phyloP scores from a whole-genome alignment of 1,140 invertebrate species.

The Trichomalopsis sarcophagae region DNA sequence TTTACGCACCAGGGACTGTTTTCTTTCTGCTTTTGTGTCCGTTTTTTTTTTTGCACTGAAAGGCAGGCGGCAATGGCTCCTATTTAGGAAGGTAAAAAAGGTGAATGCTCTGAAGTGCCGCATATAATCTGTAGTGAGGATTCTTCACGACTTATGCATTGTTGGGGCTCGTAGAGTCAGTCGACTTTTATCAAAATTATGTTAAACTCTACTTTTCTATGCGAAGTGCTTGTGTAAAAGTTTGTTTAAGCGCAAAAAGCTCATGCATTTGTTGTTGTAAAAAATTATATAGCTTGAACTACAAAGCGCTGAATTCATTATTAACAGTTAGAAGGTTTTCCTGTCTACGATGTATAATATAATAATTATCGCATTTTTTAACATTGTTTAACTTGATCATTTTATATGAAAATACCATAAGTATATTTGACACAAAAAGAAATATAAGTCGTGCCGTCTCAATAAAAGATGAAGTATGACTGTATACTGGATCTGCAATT shows the following conservation, averaged over 20 bases:
- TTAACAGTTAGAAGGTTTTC: constrained; percentile 13
- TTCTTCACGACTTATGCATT: not conserved
- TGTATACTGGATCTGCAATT: too few species aligned
- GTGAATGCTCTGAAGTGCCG: not conserved
- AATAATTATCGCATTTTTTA: not conserved
- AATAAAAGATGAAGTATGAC: too few species aligned
- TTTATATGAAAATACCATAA: too few species aligned
- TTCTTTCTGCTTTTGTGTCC: not conserved
- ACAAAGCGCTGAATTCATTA: constrained; percentile 14
- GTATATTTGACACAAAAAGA: too few species aligned
- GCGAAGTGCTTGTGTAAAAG: too few species aligned
- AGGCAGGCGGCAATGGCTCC: not conserved
- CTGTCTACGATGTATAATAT: not conserved
- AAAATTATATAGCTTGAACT: not conserved
- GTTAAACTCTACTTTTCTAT: too few species aligned
- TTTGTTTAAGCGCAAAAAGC: not conserved
- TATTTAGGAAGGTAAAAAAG: not conserved
- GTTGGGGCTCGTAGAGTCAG: not conserved
- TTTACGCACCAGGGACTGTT: not conserved
- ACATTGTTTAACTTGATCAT: too few species aligned
- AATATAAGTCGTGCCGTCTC: too few species aligned
- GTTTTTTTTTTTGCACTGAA: not conserved
- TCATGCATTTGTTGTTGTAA: not conserved
- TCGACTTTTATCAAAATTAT: not conserved
- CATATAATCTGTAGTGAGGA: not conserved